Base-by-base conservation (phyloP, 2,797 vertebrate genomes). In the Echiichthys vipera region DNA sequence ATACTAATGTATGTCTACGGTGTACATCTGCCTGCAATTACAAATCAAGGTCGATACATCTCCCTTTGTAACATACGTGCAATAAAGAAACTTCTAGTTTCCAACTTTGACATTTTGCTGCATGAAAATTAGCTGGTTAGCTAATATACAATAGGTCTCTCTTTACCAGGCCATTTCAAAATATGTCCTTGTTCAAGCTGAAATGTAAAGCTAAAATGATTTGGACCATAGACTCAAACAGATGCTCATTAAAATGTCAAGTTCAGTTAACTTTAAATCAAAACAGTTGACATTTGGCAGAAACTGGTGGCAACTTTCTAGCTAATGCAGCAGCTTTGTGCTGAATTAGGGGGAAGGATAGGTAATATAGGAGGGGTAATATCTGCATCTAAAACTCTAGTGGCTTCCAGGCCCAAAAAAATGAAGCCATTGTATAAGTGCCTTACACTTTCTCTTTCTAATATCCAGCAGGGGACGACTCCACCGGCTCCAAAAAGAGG, bases 41-140 rank as follows among this genome's bases (percentile, higher is more conserved):
- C 36, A 29, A 51, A 51, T 36, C 20, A 75, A 53, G 71, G 64
- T 75, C 67, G 65, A 2, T 1, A 5, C 62, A 12, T 39, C 25
- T 13, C 15, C 17, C 17, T 40, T 13, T 14, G 22, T 22, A 20
- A 22, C 13, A 29, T 8, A 11, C 27, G 30, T 14, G 10, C 32
- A 50, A 37, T 14, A 36, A 15, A 66, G 24, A 64, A 46, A 45
- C 12, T 7, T 12, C 7, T n/a, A 12, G 30, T 13, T 39, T 25
- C 0, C 15, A 27, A 22, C 25, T 30, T 10, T 18, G 13, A 8
- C 13, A 17, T 4, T 29, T 39, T 37, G n/a, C n/a, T n/a, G n/a
- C n/a, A n/a, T n/a, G n/a, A n/a, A n/a, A n/a, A 18, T 46, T 20
- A 15, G 4, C 11, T 22, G n/a, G 10, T 34, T 3, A 36, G 13